phyloP scores from a whole-genome alignment of 2,888 invertebrate genomes.

The Calliopum simillimum region DNA sequence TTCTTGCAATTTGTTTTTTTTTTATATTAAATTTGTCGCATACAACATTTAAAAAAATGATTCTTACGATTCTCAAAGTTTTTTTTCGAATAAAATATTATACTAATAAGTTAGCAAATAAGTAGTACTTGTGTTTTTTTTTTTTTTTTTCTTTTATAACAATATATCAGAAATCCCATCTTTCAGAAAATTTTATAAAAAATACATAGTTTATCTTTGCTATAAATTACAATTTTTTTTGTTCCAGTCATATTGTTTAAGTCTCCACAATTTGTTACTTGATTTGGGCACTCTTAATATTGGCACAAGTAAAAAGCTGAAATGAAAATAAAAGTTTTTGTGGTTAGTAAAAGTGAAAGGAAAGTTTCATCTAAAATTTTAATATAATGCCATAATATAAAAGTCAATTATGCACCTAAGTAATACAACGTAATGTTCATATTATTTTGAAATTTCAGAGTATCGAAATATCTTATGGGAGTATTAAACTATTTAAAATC shows the following conservation, averaged over 20 bases:
- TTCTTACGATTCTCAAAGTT: too few relatives aligned
- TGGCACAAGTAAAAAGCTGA: conserved; percentile 14
- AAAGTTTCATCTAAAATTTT: too few relatives aligned
- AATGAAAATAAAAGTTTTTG: conserved; percentile 1
- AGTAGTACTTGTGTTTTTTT: conserved; percentile 5
- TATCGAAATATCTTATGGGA: too few relatives aligned
- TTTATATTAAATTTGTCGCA: background rate
- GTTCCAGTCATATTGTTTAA: background rate
- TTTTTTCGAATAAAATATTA: too few relatives aligned
- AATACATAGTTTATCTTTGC: background rate
- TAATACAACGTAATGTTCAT: too few relatives aligned
- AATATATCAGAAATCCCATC: background rate
- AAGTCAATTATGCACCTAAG: too few relatives aligned
- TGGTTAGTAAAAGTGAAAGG: too few relatives aligned
- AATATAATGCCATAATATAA: too few relatives aligned
- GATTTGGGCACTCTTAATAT: background rate
- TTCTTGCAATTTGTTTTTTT: background rate
- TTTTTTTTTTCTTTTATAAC: background rate
- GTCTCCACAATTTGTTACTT: background rate
- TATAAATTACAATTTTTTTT: too few relatives aligned
- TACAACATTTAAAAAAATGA: background rate
- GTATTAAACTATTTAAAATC: too few relatives aligned
- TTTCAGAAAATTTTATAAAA: background rate
- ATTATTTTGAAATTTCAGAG: too few relatives aligned
- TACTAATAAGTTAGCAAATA: too few relatives aligned